Evolutionary conservation across 2,797 vertebrate species (phyloP).

Genomic region (Anguilla anguilla): DNA sequence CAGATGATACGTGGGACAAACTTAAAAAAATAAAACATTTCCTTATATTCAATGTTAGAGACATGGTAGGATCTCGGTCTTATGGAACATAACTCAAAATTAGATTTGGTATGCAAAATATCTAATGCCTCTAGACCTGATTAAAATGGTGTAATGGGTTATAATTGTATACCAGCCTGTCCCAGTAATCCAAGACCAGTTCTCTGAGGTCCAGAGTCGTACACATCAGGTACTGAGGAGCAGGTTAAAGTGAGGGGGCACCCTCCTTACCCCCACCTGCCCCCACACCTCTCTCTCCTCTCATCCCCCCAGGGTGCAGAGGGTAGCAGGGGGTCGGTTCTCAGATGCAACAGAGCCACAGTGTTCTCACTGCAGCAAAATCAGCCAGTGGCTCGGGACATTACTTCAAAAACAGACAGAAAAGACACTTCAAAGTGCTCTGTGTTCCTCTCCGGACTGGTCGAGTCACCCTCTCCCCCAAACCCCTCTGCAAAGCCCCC

Average conservation of each 20-base stretch:
- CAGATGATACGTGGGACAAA: background rate
- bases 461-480: background rate
- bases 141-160: too few relatives aligned
- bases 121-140: background rate
- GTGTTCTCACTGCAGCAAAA: conserved; percentile 25
- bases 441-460: background rate
- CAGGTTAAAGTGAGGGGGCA: background rate
- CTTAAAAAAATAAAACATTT: too few relatives aligned
- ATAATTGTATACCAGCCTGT: background rate
- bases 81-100: background rate
- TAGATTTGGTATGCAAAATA: background rate
- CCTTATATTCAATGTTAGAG: background rate
- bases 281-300: background rate
- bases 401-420: conserved; percentile 21
- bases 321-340: background rate
- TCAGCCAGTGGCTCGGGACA: conserved; percentile 6
- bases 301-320: background rate
- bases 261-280: background rate
- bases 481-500: background rate
- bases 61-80: background rate
- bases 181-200: background rate
- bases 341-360: conserved; percentile 23
- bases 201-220: background rate
- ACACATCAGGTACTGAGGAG: background rate
- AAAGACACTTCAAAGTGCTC: conserved; percentile 28